Evolutionary conservation across 2,888 invertebrate species (phyloP), one percentile per base, ranked within the genome.

Genomic region (Sphaerolaimus hirsutus): DNA sequence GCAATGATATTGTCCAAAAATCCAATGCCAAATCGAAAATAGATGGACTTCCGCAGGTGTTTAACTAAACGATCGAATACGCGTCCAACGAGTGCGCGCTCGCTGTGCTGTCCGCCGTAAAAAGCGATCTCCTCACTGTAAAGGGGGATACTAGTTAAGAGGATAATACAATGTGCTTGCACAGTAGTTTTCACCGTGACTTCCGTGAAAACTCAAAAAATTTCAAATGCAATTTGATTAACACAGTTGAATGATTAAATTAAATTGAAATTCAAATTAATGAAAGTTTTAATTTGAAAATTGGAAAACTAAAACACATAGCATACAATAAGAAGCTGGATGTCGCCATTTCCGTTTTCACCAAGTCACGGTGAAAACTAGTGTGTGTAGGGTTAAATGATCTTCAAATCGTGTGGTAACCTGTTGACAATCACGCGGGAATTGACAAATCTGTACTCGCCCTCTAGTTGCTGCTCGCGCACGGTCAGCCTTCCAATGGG

Each of bases 391-490:
- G n/a, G n/a, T n/a, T 12, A 32, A 32, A 32, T 12, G 32, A 48
- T 29, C n/a, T n/a, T n/a, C n/a, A n/a, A n/a, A n/a, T 19, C 24
- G 19, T 5, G 35, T 38, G 44, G 10, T 27, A 41, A 62, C 62
- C 63, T 81, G 66, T 93, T 89, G 0, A 89, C 87, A 50, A 97
- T 93, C 27, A 97, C 72, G 44, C 93, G 72, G 2, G 91, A 83
- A 66, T 97, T 87, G 29, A 91, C 86, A 62, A 84, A 91, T 62
- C 93, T 75, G 68, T 84, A 91, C 71, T 97, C 91, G 46, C 93
- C 97, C 70, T 97, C 97, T n/a, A 91, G 68, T 64, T 82, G 81
- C 66, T 93, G 93, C 65, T 97, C 93, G 50, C 76, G 76, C 1
- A 87, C 82, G 0, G 93, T 93, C 70, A 93, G 72, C 43, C 75